Evolutionary conservation across 1,140 invertebrate genomes (phyloP).

Genomic region (Meloidogyne chitwoodi): DNA sequence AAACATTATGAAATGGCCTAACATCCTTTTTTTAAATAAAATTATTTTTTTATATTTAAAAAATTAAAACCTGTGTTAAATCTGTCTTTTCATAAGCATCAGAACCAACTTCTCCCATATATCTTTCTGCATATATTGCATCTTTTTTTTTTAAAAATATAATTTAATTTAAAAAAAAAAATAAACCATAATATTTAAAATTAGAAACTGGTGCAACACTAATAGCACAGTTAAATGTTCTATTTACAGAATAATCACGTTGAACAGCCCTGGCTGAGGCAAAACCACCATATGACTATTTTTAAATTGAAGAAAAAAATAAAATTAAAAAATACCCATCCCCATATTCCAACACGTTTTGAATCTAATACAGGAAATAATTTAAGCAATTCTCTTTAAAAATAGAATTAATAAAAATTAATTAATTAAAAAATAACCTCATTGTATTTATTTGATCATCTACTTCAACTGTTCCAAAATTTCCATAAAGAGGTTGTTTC

Average conservation of each 20-base stretch:
- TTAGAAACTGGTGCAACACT: conserved; percentile 56
- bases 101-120: conserved; percentile 50
- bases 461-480: conserved; percentile 57
- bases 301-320: conserved; percentile 11
- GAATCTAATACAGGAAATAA: conserved; percentile 41
- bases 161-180: background rate
- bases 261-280: conserved; percentile 44
- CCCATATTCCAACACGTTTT: conserved; percentile 50
- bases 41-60: too few relatives aligned
- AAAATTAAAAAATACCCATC: conserved; percentile 34
- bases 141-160: conserved; percentile 36
- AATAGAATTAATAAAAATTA: background rate
- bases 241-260: conserved; percentile 27
- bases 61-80: conserved; percentile 20
- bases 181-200: conserved; percentile 54
- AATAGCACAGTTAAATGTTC: conserved; percentile 55
- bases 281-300: conserved; percentile 55
- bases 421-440: conserved; percentile 18
- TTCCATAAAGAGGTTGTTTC: conserved; percentile 51
- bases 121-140: conserved; percentile 58
- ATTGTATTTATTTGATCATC: conserved; percentile 55
- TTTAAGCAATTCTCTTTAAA: conserved; percentile 40
- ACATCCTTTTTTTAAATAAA: conserved; percentile 27
- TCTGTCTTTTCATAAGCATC: conserved; percentile 48
- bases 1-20: conserved; percentile 41